Conservation (phyloP, 2,888 invertebrate genomes). For the Pandemis corylana region DNA sequence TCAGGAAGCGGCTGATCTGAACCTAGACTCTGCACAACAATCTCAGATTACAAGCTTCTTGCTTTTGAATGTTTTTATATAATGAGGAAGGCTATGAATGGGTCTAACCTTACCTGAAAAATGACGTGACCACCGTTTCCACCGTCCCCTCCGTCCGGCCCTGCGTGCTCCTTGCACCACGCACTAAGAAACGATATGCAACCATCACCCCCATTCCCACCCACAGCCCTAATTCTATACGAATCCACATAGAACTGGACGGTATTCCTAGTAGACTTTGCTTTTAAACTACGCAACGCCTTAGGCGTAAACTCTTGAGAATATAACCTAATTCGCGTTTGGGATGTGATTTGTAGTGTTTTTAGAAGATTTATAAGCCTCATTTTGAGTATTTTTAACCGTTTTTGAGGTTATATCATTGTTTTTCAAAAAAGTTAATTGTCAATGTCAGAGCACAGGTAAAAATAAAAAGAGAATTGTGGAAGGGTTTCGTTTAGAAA, state of each 20-base stretch:
- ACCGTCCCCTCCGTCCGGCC: constrained; percentile 98
- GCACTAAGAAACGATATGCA: constrained; percentile 93
- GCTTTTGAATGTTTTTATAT: too few species aligned
- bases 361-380: constrained; percentile 36
- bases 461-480: too few species aligned
- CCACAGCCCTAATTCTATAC: constrained; percentile 87
- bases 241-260: constrained; percentile 89
- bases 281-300: constrained; percentile 72
- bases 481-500: too few species aligned
- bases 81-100: too few species aligned
- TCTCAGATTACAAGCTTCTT: too few species aligned
- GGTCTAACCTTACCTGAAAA: constrained; percentile 77
- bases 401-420: constrained; percentile 35
- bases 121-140: constrained; percentile 98
- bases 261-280: constrained; percentile 68
- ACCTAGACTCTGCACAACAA: too few species aligned
- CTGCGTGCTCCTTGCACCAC: constrained; percentile 94
- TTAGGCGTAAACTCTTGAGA: constrained; percentile 65
- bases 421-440: neutral
- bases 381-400: constrained; percentile 41
- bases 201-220: constrained; percentile 97
- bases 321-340: constrained; percentile 51
- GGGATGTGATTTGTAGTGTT: constrained; percentile 28
- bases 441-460: too few species aligned
- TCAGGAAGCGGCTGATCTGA: too few species aligned